Base-by-base conservation (phyloP, 2,888 invertebrate species). In the Plebejus argus region DNA sequence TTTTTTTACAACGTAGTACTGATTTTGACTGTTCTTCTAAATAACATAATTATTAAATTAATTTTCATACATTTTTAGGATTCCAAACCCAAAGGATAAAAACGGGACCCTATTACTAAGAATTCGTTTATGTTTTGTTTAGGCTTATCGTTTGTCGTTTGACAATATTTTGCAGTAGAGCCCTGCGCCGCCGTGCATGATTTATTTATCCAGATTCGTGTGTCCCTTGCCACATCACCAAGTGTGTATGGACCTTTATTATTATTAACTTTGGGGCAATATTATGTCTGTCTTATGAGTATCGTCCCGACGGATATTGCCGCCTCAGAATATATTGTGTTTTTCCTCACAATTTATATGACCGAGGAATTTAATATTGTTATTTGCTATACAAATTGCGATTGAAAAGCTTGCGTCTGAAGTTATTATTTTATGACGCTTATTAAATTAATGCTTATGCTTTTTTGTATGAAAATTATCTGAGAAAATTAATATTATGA, bases 361-460 rank as follows among this genome's bases (percentile, higher is more conserved):
- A 71, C 35, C 71, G n/a, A 12, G 71, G 71, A 71, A 71, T 71
- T 71, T 71, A 39, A 71, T 71, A 71, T 66, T 71, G 71, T 71
- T 71, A 71, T 71, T 71, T 71, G n/a, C 71, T 39, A n/a, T 71
- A 71, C 39, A 66, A 66, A 71, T 71, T 71, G 39, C n/a, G n/a
- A 39, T 71, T 71, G 71, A 39, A 39, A 71, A 70, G 70, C 20
- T n/a, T n/a, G 39, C 10, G 10, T n/a, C 10, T 71, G 3, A 6
- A 18, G 12, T 66, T 15, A 28, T 33, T 66, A 66, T 33, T 66
- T 66, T 7, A 66, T 33, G 66, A 61, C 23, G 15, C 23, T 12
- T 10, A 61, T 28, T 61, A 12, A 66, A 28, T 33, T 66, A 10
- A 66, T 66, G 61, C 4, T 61, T 10, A 23, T 20, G 23, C 12